phyloP scores from a whole-genome alignment of 2,113 vertebrate species.

The Lycocorax pyrrhopterus region DNA sequence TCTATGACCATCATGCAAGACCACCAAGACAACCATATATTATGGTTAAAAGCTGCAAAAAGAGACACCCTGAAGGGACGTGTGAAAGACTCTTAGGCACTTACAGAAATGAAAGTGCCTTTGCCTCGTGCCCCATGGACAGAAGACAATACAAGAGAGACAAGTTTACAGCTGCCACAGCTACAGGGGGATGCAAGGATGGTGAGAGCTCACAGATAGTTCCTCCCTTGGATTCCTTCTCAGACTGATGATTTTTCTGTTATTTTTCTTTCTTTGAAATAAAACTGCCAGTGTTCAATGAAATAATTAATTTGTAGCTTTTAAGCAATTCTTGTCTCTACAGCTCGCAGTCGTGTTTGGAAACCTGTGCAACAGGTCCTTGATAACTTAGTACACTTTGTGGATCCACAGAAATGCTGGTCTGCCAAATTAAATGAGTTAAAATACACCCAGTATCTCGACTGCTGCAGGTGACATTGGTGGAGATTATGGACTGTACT shows the following conservation, averaged over 20 bases:
- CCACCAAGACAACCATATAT: neutral
- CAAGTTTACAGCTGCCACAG: neutral
- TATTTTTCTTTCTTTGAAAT: neutral
- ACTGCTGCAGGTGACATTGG: neutral
- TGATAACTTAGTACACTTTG: neutral
- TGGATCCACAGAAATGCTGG: neutral
- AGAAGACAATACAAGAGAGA: neutral
- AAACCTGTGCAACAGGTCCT: neutral
- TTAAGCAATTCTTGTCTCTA: neutral
- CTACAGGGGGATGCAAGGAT: neutral
- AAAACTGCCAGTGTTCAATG: neutral
- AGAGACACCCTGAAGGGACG: neutral
- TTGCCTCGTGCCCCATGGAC: rapidly evolving
- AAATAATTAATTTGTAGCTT: neutral
- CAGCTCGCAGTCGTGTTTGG: neutral
- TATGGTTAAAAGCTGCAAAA: neutral
- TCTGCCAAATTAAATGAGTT: neutral
- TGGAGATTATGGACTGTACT: neutral
- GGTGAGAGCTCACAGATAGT: neutral
- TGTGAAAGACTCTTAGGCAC: neutral
- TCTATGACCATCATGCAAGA: rapidly evolving
- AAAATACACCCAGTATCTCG: neutral
- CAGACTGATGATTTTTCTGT: neutral
- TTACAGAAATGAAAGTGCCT: neutral
- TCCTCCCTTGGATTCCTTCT: neutral